Conservation (phyloP, 2,888 invertebrate genomes). For the Emmelina monodactyla region DNA sequence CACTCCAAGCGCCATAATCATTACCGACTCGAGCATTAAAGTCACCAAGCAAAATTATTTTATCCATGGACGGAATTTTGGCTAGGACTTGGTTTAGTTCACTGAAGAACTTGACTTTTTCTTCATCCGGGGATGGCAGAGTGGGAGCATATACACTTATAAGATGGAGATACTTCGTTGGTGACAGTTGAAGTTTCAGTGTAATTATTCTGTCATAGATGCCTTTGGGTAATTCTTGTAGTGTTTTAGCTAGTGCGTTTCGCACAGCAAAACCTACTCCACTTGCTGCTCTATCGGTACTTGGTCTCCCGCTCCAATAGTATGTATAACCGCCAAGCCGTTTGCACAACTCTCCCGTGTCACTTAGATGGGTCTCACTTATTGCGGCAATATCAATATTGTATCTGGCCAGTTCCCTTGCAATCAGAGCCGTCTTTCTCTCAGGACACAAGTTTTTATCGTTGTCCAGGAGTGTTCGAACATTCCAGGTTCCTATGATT, state of each 20-base stretch:
- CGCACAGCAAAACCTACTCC: conserved; percentile 12
- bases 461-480: conserved; percentile 8
- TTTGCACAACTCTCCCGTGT: conserved; percentile 5
- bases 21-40: conserved; percentile 4
- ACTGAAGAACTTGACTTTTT: not conserved
- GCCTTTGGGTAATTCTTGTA: conserved; percentile 12
- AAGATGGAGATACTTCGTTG: conserved; percentile 9
- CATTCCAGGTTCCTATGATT: conserved; percentile 7
- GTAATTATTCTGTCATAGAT: conserved; percentile 12
- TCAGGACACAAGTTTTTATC: conserved; percentile 11
- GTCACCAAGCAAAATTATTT: conserved; percentile 3
- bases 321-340: conserved; percentile 10
- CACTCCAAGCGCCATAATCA: conserved; percentile 8
- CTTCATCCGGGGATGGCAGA: not conserved
- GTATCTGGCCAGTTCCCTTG: conserved; percentile 7
- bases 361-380: conserved; percentile 10
- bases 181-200: conserved; percentile 4
- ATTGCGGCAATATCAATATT: conserved; percentile 6
- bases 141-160: conserved; percentile 11
- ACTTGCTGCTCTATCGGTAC: conserved; percentile 4
- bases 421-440: conserved; percentile 10
- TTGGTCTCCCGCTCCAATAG: conserved; percentile 10
- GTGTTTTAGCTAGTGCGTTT: conserved; percentile 8
- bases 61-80: not conserved
- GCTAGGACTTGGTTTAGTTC: not conserved